Base-by-base conservation (phyloP, 2,888 invertebrate genomes). In the Pocota personata region DNA sequence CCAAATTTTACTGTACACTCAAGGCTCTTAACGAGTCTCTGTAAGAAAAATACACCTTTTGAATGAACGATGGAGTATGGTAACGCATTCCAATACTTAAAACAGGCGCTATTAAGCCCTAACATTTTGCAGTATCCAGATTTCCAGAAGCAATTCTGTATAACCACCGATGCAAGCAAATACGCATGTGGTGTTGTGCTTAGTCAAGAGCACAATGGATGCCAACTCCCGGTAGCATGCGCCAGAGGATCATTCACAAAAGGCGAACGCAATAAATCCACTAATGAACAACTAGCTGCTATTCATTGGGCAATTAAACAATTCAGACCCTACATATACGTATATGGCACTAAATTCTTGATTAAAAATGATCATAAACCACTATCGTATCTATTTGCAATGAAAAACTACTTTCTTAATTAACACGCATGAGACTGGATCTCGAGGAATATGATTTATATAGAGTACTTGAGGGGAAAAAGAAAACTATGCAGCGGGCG, bases 231-330 rank as follows among this genome's bases (percentile, higher is more conserved):
- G 10, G 46, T 87, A 8, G 58, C 86, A 37, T 79, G 78, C 52
- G 79, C 87, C n/a, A 82, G 84, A 46, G 71, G 64, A 76, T 8
- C 78, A 7, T 87, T 88, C n/a, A 88, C 87, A 37, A 88, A 88
- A 75, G 87, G 87, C 4, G 88, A 88, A 71, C 69, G 12, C 3
- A 88, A 88, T 46, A 89, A 89, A 55, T 75, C 84, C 2, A 88
- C 66, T 12, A 66, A 8, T 7, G 66, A 66, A 66, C 66, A 66
- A 35, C 43, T 46, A 75, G 5, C 89, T 46, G 89, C 89, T 0
- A 87, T 86, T 60, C 77, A 89, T 50, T 88, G 75, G 83, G 88
- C 88, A 14, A 88, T 89, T 10, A 88, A 79, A 40, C 67, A 88
- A 43, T 89, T 89, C 73, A 37, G 52, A 55, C 78, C 80, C 76